phyloP scores from a whole-genome alignment of 2,113 vertebrate species.

The Notarius lentiginosus region DNA sequence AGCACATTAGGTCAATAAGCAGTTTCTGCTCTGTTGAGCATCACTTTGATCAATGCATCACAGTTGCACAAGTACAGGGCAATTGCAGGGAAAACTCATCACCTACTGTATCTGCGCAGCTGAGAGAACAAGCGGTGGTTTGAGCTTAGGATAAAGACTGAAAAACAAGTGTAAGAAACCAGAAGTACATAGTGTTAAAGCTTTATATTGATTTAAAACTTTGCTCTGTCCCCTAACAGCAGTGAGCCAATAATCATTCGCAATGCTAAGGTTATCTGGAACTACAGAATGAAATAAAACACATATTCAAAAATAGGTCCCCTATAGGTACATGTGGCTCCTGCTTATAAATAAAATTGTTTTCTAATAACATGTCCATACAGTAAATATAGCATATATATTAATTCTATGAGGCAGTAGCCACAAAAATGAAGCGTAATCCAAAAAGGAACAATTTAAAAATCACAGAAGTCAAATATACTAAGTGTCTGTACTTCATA shows the following conservation, averaged over 20 bases:
- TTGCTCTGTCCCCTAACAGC: not conserved
- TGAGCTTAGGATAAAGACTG: not conserved
- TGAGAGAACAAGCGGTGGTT: constrained; percentile 47
- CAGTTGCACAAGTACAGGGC: constrained; percentile 59
- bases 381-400: too few species aligned
- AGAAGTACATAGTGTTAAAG: not conserved
- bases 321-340: too few species aligned
- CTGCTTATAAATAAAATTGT: too few species aligned
- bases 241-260: not conserved
- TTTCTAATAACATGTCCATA: too few species aligned
- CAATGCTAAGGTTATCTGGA: not conserved
- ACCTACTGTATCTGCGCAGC: constrained; percentile 59
- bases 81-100: constrained; percentile 62
- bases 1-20: constrained; percentile 74
- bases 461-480: too few species aligned
- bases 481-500: too few species aligned
- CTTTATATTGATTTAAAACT: not conserved
- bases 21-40: constrained; percentile 75
- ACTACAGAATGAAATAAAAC: not conserved
- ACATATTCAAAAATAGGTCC: not conserved
- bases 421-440: too few species aligned
- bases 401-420: too few species aligned
- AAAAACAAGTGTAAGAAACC: not conserved
- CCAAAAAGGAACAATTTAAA: too few species aligned
- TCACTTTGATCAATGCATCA: constrained; percentile 70